Evolutionary conservation across 2,888 invertebrate species (phyloP).

Genomic region (Blastobasis adustella): DNA sequence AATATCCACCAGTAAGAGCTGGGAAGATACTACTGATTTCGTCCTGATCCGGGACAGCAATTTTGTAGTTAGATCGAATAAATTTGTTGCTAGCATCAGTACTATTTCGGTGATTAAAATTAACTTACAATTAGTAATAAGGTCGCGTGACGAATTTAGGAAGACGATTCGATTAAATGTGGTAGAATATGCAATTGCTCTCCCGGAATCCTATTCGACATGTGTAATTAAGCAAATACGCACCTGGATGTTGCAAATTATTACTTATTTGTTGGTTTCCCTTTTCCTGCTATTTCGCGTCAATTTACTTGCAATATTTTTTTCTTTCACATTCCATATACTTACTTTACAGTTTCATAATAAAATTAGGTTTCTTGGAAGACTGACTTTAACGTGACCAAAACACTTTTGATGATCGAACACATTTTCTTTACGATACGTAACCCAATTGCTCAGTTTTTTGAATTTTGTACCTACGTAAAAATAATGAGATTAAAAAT

Average conservation of each 20-base stretch:
- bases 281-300: conserved; percentile 20
- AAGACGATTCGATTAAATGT: conserved; percentile 28
- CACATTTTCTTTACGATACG: conserved; percentile 46
- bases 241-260: conserved; percentile 30
- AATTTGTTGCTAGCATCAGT: conserved; percentile 42
- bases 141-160: conserved; percentile 48
- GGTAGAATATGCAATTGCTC: conserved; percentile 34
- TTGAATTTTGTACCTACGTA: conserved; percentile 38
- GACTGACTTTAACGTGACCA: conserved; percentile 64
- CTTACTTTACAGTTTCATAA: conserved; percentile 44
- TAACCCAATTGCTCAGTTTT: conserved; percentile 58
- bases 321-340: conserved; percentile 58
- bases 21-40: conserved; percentile 45
- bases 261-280: conserved; percentile 38
- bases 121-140: conserved; percentile 48
- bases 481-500: not conserved
- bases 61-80: conserved; percentile 53
- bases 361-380: conserved; percentile 61
- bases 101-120: conserved; percentile 24
- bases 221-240: conserved; percentile 24
- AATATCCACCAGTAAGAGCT: conserved; percentile 31
- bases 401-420: conserved; percentile 42
- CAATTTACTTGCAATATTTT: conserved; percentile 20
- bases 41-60: conserved; percentile 67
- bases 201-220: conserved; percentile 32